Evolutionary conservation across 2,888 invertebrate genomes (phyloP).

Genomic region (Hedya salicella): DNA sequence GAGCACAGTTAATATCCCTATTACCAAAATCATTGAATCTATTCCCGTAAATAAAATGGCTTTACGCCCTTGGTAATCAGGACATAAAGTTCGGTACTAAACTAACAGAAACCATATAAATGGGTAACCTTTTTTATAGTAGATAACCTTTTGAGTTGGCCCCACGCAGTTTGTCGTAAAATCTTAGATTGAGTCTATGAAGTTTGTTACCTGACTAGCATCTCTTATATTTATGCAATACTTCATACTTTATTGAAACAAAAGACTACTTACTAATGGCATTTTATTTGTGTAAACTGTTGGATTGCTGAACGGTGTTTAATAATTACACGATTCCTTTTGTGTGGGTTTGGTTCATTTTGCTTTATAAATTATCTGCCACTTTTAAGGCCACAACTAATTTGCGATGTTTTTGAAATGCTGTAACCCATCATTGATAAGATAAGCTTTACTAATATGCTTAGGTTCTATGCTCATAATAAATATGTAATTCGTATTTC

Average conservation of each 20-base stretch:
- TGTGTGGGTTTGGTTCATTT: no score
- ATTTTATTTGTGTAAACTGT: not conserved
- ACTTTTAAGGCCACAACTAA: no score
- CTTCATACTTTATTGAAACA: not conserved
- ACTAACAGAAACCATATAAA: slow-evolving; percentile 4
- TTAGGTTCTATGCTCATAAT: no score
- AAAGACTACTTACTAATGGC: not conserved
- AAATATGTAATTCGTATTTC: no score
- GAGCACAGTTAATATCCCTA: no score
- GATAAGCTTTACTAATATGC: no score
- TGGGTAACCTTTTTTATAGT: not conserved
- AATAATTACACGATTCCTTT: not conserved
- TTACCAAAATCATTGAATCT: no score
- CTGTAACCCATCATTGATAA: no score
- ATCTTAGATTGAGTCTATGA: not conserved
- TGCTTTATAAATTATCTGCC: no score
- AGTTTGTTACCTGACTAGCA: not conserved
- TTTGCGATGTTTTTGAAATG: no score
- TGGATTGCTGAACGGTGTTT: not conserved
- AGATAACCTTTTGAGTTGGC: not conserved
- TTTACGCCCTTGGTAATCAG: not conserved
- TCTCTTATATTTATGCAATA: slow-evolving; percentile 11
- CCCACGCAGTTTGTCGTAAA: not conserved
- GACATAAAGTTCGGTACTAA: not conserved
- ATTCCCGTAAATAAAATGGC: not conserved